These are phyloP conservation scores for Malurus alboscapulatus DNA, from an alignment of 2,113 vertebrate genomes.

Conservation along the genomic window DNA sequence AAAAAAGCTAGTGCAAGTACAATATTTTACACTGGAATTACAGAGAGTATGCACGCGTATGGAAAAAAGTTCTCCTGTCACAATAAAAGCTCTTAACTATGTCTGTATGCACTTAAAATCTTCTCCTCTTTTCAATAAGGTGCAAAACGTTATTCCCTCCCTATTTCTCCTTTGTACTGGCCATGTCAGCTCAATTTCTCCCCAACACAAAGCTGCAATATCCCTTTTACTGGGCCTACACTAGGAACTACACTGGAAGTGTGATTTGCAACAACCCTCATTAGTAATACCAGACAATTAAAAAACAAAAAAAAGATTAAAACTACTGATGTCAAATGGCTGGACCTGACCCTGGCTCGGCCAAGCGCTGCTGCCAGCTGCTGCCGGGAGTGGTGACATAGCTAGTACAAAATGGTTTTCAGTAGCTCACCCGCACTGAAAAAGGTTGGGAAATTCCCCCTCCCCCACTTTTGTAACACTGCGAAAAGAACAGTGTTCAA, in stretches of 20 bases:
- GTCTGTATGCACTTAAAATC: constrained; percentile 84
- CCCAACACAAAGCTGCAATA: constrained; percentile 70
- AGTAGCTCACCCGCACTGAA: constrained; percentile 56
- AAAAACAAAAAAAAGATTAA: background rate
- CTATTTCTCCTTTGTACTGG: constrained; percentile 82
- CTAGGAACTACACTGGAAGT: constrained; percentile 64
- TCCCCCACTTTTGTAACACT: constrained; percentile 3
- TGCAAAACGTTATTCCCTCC: constrained; percentile 87
- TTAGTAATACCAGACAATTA: background rate
- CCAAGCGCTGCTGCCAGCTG: constrained; percentile 11
- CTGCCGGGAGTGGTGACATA: constrained; percentile 52
- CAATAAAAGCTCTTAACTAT: constrained; percentile 88
- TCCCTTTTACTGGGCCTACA: constrained; percentile 72
- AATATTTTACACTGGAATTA: constrained; percentile 97
- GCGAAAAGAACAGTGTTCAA: constrained; percentile 11
- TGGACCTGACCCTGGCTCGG: background rate
- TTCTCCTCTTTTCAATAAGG: constrained; percentile 86
- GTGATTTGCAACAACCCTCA: constrained; percentile 47
- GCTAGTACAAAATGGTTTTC: constrained; percentile 62
- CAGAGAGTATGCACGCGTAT: constrained; percentile 94
- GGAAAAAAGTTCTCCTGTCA: constrained; percentile 88
- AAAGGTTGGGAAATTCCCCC: constrained; percentile 21
- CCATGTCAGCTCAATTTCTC: constrained; percentile 74
- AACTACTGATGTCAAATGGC: constrained; percentile 20
- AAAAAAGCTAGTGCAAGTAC: constrained; percentile 98